Conservation (phyloP, 2,113 vertebrate species). For the human region DNA sequence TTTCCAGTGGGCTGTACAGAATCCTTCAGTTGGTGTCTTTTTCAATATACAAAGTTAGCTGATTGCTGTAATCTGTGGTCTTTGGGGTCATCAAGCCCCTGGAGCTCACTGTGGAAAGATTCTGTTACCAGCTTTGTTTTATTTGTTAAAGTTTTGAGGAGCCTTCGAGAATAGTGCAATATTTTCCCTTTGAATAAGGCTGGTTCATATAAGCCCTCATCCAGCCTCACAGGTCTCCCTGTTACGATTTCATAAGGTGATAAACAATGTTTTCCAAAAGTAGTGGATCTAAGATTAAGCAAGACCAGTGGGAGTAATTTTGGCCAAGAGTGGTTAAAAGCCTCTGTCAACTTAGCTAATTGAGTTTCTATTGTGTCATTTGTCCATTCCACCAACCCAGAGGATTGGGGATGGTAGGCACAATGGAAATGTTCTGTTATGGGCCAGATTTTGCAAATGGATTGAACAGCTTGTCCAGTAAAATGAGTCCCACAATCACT, state of each 20-base stretch:
- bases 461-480: background rate
- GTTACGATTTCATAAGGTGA: background rate
- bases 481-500: background rate
- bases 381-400: background rate
- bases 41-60: background rate
- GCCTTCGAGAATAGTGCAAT: background rate
- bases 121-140: too few relatives aligned
- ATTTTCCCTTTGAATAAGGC: background rate
- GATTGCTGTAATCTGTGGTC: background rate
- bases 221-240: background rate
- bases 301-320: too few relatives aligned
- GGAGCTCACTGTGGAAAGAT: background rate
- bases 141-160: too few relatives aligned
- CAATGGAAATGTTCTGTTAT: background rate
- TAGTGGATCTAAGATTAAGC: too few relatives aligned
- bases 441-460: background rate
- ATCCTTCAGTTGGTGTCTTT: background rate
- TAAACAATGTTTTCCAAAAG: background rate
- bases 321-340: too few relatives aligned
- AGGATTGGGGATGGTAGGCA: background rate
- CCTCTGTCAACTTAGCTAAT: too few relatives aligned
- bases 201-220: background rate
- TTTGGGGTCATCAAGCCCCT: too few relatives aligned
- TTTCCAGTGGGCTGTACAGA: background rate
- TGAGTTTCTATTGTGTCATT: too few relatives aligned